Base-by-base conservation (phyloP, 2,888 invertebrate species). In the Eumerus sabulonum region DNA sequence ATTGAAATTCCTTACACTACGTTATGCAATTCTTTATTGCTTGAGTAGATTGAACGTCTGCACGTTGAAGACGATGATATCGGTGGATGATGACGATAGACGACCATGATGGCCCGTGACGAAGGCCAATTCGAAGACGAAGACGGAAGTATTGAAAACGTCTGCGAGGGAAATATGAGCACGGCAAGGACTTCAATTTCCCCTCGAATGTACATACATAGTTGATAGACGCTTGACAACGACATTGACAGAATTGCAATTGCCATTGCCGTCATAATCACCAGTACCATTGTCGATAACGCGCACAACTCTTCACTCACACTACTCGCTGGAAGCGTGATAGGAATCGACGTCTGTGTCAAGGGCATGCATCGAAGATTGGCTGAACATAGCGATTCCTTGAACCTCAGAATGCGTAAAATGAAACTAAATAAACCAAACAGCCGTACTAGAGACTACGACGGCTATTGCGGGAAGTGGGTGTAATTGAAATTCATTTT, bases 11-110 rank as follows among this genome's bases (percentile, higher is more conserved):
- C 73, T 73, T 67, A 67, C 77, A 77, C 57, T 67, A 77, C 77
- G 73, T 77, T 77, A 68, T 77, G 77, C 77, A 73, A 77, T 77
- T 77, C 73, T 67, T 63, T 67, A 77, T 77, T 77, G 77, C 77
- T 68, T 68, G 73, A 77, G 53, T 77, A 53, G 59, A 67, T 77
- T 68, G 73, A 59, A 73, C 67, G 47, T 67, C 67, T 57, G 27
- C 27, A 66, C 53, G 57, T 44, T 27, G 59, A 56, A 27, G 70
- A 59, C 18, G 38, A 42, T 40, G 57, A 42, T 12, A 40, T 40
- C 42, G 68, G 42, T 9, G 18, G 16, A 16, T 27, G 63, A 38
- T 40, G 9, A 45, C 12, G 19, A 54, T 9, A 36, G 11, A 40
- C n/a, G 27, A 27, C 27, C 7, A 27, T 27, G 27, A 40, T 66